These are phyloP conservation scores for Heliconius sara DNA, from an alignment of 2,888 invertebrate species.

Conservation along the genomic window DNA sequence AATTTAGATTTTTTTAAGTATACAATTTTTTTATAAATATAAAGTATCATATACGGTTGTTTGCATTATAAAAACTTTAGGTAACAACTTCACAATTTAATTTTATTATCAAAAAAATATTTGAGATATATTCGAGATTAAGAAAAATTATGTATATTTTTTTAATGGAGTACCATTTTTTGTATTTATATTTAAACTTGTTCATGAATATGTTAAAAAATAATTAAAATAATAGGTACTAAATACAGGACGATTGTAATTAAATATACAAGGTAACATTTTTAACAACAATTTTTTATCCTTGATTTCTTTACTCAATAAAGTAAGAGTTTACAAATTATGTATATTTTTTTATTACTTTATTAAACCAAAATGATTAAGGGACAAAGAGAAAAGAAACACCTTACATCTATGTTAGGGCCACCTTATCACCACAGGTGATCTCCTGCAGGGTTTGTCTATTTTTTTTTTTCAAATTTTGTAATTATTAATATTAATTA, in stretches of 20 bases:
- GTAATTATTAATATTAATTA: not conserved
- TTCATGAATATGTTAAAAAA: not conserved
- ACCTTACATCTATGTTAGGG: too few species aligned
- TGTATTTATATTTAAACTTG: not conserved
- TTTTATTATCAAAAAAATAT: not conserved
- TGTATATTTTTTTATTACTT: too few species aligned
- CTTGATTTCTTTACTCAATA: not conserved
- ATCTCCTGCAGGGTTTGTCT: too few species aligned
- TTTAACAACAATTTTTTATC: not conserved
- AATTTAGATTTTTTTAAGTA: not conserved
- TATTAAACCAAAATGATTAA: too few species aligned
- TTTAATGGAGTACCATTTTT: not conserved
- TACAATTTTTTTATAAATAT: too few species aligned
- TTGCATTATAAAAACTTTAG: conserved; percentile 2
- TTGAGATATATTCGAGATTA: not conserved
- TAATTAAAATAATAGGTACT: not conserved
- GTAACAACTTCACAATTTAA: not conserved
- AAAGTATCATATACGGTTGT: not conserved
- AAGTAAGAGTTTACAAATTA: not conserved
- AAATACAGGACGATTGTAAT: not conserved
- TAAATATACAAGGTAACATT: not conserved
- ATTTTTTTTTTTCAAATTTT: not conserved
- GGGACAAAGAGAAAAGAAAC: too few species aligned
- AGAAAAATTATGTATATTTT: not conserved
- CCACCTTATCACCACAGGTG: too few species aligned